Conservation (phyloP, 2,113 vertebrate genomes). For the Erpornis zantholeuca region DNA sequence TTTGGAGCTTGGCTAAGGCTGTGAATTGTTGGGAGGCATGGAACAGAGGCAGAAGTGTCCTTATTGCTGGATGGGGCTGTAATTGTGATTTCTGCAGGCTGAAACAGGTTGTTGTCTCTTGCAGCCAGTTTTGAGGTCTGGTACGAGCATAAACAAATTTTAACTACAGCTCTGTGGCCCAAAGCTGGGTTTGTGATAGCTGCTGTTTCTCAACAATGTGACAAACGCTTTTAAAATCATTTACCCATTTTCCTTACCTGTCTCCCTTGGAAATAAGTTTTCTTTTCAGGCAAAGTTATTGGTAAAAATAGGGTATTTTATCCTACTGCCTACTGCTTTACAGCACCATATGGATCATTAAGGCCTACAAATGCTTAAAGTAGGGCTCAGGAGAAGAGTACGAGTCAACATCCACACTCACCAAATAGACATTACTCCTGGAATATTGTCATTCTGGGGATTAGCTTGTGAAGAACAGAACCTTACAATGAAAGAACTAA, state of each 20-base stretch:
- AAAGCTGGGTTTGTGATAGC: not conserved
- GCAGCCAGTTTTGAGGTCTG: not conserved
- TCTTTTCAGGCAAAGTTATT: not conserved
- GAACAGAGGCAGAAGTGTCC: not conserved
- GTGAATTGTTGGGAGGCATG: not conserved
- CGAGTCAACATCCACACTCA: not conserved
- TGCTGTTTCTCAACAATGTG: not conserved
- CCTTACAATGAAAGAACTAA: not conserved
- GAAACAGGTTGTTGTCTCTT: not conserved
- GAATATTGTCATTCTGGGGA: not conserved
- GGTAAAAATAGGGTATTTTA: conserved; percentile 5
- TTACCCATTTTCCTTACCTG: not conserved
- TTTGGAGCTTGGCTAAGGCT: not conserved
- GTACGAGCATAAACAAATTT: not conserved
- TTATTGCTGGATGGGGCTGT: not conserved
- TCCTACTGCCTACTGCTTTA: not conserved
- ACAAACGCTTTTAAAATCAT: not conserved
- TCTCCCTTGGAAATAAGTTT: not conserved
- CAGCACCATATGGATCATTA: not conserved
- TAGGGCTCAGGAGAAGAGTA: not conserved
- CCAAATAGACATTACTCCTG: not conserved
- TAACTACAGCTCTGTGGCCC: not conserved
- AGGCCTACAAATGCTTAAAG: not conserved
- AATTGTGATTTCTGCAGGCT: not conserved
- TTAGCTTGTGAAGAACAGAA: not conserved